phyloP scores from a whole-genome alignment of 64 coral and sea anemone species.

The Hydrozoanthus tunicans region DNA sequence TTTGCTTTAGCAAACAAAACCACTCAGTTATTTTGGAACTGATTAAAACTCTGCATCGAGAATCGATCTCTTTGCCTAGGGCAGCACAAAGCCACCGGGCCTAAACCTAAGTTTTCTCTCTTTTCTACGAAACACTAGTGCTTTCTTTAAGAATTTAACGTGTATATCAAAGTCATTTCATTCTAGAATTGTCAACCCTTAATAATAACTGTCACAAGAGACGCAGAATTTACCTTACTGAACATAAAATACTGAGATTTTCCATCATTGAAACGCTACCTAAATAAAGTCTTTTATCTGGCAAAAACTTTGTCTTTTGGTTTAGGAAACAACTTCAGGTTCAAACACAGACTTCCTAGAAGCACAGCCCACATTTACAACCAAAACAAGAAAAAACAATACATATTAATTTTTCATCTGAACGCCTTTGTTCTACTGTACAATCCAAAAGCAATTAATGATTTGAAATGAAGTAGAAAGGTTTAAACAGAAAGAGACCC shows the following conservation, averaged over 20 bases:
- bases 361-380: slow-evolving; percentile 4
- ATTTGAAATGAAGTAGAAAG: slow-evolving; percentile 48
- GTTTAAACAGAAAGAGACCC: slow-evolving; percentile 38
- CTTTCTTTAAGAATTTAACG: neutral
- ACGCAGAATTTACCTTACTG: neutral
- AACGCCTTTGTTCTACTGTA: slow-evolving; percentile 19
- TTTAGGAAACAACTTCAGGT: neutral
- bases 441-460: slow-evolving; percentile 55
- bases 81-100: slow-evolving; percentile 4
- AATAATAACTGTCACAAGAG: neutral
- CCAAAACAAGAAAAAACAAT: slow-evolving; percentile 46
- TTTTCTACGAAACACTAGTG: neutral
- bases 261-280: neutral
- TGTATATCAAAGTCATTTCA: neutral
- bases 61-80: neutral
- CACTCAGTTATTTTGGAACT: neutral
- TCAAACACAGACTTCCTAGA: neutral
- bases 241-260: neutral
- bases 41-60: neutral
- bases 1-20: slow-evolving; percentile 30
- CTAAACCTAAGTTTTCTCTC: neutral
- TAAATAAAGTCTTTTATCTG: neutral
- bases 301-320: neutral
- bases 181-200: neutral
- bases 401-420: slow-evolving; percentile 33